These are phyloP conservation scores for Pachypsylla venusta DNA, from an alignment of 1,140 invertebrate genomes.

Conservation along the genomic window DNA sequence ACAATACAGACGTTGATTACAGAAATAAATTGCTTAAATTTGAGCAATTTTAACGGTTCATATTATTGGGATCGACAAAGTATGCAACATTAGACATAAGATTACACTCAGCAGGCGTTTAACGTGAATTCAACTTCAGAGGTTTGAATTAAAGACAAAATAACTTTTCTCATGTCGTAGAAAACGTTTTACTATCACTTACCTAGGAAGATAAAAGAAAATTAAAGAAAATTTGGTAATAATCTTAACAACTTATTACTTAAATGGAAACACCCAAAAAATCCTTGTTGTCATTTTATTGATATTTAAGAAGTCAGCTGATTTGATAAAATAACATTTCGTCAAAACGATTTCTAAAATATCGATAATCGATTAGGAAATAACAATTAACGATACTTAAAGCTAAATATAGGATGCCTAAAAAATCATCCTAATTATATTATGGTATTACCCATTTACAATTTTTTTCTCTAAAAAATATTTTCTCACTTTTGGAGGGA, in stretches of 20 bases:
- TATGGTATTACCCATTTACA: too few relatives aligned
- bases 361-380: too few relatives aligned
- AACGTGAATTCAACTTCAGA: background rate
- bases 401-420: too few relatives aligned
- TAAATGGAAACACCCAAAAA: constrained; percentile 6
- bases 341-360: too few relatives aligned
- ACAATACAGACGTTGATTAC: too few relatives aligned
- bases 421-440: too few relatives aligned
- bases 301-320: too few relatives aligned
- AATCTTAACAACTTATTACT: background rate
- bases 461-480: too few relatives aligned
- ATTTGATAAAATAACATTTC: too few relatives aligned
- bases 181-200: background rate
- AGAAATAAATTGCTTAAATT: background rate
- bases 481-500: too few relatives aligned
- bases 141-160: background rate
- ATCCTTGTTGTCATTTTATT: constrained; percentile 10
- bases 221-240: background rate
- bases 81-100: background rate
- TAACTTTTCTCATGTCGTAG: background rate
- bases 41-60: background rate
- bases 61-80: background rate
- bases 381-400: too few relatives aligned
- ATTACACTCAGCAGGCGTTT: background rate
- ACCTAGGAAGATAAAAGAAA: background rate